Percentiles rank a stretch among this genome's conserved stretches.
Evolutionary conservation across 1,140 invertebrate genomes (phyloP).

Genomic region (Acromyrmex charruanus): DNA sequence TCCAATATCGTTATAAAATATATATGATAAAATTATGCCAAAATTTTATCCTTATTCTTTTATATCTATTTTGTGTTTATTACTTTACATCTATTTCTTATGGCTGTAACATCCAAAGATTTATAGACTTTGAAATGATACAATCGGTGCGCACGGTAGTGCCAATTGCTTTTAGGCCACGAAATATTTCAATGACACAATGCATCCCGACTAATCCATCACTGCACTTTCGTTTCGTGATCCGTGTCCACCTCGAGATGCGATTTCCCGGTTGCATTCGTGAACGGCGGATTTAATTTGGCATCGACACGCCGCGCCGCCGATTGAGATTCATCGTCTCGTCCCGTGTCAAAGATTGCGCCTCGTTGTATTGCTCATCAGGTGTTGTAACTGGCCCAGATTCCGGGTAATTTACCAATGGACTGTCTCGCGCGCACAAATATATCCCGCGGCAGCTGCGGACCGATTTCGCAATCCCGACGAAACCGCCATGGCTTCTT

Average conservation of each 20-base stretch:
- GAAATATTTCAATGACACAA: neutral
- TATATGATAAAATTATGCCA: neutral
- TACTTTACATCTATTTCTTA: neutral
- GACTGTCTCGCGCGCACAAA: conserved; percentile 74
- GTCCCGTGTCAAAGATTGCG: conserved; percentile 54
- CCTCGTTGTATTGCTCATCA: conserved; percentile 66
- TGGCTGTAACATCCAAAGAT: neutral
- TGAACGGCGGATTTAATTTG: conserved; percentile 48
- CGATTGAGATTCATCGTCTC: conserved; percentile 37
- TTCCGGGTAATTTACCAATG: conserved; percentile 82
- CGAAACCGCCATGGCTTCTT: conserved; percentile 44
- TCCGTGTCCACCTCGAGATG: conserved; percentile 6
- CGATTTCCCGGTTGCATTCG: conserved; percentile 6
- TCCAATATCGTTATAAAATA: neutral
- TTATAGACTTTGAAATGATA: neutral
- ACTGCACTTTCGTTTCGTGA: conserved; percentile 20
- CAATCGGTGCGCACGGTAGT: neutral
- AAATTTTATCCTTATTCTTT: neutral
- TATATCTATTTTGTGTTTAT: too few species aligned
- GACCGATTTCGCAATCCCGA: conserved; percentile 74
- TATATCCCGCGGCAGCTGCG: conserved; percentile 72
- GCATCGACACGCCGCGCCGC: conserved; percentile 13
- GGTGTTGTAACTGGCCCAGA: conserved; percentile 83
- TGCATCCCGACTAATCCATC: neutral
- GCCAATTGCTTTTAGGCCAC: neutral